Percentiles rank a stretch among this genome's conserved stretches.
phyloP scores from a whole-genome alignment of 1,140 invertebrate genomes.

The Drosophila bipectinata region DNA sequence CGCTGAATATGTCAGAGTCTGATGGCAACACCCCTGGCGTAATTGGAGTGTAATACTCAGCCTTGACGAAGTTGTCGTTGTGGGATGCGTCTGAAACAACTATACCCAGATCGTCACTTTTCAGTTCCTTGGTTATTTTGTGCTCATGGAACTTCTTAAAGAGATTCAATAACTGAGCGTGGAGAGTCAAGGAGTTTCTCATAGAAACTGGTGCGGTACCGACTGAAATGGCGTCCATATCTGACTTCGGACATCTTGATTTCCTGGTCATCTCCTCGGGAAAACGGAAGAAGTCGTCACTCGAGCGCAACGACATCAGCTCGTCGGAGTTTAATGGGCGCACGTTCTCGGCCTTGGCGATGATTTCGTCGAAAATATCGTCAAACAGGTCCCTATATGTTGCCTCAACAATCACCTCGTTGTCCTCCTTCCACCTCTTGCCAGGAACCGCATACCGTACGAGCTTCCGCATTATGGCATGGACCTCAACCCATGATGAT shows the following conservation, averaged over 20 bases:
- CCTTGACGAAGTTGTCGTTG: neutral
- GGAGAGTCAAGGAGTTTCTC: neutral
- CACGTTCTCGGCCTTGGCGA: conserved; percentile 2
- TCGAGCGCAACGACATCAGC: conserved; percentile 3
- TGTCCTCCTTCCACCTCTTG: conserved; percentile 65
- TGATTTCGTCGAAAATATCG: conserved; percentile 47
- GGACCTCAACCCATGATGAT: conserved; percentile 28
- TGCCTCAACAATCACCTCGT: conserved; percentile 55
- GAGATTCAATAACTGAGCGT: conserved; percentile 1
- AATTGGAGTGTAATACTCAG: neutral
- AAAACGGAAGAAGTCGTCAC: neutral
- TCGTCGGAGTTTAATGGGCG: neutral
- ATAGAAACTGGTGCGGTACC: neutral
- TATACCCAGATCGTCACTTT: neutral
- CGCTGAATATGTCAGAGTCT: neutral
- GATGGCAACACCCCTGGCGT: neutral
- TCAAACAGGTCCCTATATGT: conserved; percentile 49
- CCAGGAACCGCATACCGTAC: conserved; percentile 67
- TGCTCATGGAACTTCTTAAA: conserved; percentile 15
- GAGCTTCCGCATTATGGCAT: conserved; percentile 64
- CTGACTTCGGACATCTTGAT: no score
- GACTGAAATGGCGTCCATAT: no score
- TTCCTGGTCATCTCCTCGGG: neutral
- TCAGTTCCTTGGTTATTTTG: neutral
- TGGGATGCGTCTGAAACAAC: neutral